These are phyloP conservation scores for Cerastoderma edule DNA, from an alignment of 2,888 invertebrate species.

Conservation along the genomic window DNA sequence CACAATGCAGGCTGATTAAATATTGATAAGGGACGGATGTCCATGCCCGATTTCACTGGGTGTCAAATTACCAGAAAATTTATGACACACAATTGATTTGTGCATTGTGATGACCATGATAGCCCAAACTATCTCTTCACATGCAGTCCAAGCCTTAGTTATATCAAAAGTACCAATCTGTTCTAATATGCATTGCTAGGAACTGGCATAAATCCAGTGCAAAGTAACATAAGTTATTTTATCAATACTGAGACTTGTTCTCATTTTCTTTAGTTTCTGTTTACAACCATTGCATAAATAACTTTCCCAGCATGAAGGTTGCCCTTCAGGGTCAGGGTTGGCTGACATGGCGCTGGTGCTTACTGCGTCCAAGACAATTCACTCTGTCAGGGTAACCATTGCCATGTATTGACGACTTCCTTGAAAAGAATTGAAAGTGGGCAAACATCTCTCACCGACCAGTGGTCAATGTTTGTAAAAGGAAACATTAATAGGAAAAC, in stretches of 20 bases:
- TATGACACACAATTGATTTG: conserved; percentile 51
- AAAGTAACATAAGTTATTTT: too few species aligned
- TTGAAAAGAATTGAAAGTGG: conserved; percentile 28
- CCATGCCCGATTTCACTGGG: conserved; percentile 26
- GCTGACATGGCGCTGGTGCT: conserved; percentile 5
- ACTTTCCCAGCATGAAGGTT: too few species aligned
- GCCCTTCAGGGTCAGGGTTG: neutral
- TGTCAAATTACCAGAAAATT: conserved; percentile 33
- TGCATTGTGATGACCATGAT: conserved; percentile 18
- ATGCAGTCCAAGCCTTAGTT: neutral
- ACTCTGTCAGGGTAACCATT: conserved; percentile 11
- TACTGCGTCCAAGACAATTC: neutral
- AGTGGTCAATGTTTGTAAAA: conserved; percentile 38
- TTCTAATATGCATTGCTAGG: too few species aligned
- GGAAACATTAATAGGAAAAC: conserved; percentile 23
- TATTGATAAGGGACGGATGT: conserved; percentile 21
- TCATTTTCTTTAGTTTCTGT: too few species aligned
- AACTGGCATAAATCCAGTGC: too few species aligned
- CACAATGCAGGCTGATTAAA: conserved; percentile 25
- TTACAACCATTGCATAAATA: too few species aligned
- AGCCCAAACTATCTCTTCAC: conserved; percentile 3
- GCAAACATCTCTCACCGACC: conserved; percentile 34
- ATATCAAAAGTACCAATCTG: too few species aligned
- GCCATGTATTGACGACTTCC: conserved; percentile 37
- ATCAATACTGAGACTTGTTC: too few species aligned